phyloP scores from a whole-genome alignment of 1,140 invertebrate species.

The Coptotermes formosanus region DNA sequence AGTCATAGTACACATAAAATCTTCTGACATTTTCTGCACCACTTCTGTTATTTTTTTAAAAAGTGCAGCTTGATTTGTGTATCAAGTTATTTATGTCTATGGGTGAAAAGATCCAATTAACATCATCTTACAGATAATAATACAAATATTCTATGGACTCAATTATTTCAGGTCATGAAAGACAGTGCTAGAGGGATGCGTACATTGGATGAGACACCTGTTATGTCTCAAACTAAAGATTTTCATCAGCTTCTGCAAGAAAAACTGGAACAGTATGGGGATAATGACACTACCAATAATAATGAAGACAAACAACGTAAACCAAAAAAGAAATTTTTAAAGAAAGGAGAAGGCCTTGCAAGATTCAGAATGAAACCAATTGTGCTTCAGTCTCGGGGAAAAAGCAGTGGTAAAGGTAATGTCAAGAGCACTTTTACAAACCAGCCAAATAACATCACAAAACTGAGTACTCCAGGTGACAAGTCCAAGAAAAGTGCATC shows the following conservation, averaged over 20 bases:
- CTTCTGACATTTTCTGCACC: too few species aligned
- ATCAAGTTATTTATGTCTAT: too few species aligned
- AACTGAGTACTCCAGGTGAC: not conserved
- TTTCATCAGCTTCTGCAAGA: conserved; percentile 49
- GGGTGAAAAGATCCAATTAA: too few species aligned
- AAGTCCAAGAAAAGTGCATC: not conserved
- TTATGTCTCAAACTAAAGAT: conserved; percentile 48
- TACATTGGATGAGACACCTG: conserved; percentile 47
- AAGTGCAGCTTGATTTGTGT: too few species aligned
- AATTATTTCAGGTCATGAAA: too few species aligned
- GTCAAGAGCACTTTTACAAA: not conserved
- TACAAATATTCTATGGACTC: too few species aligned
- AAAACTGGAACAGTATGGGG: conserved; percentile 41
- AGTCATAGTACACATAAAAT: too few species aligned
- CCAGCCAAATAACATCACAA: not conserved
- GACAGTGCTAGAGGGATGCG: conserved; percentile 22
- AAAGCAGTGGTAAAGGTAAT: not conserved
- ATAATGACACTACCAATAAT: conserved; percentile 27
- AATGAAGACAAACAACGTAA: conserved; percentile 28
- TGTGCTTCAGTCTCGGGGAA: conserved; percentile 32
- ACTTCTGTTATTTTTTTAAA: too few species aligned
- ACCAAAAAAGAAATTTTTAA: conserved; percentile 46
- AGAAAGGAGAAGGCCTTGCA: conserved; percentile 50
- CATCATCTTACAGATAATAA: too few species aligned
- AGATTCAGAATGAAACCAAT: conserved; percentile 44